Conservation (phyloP, 1,140 invertebrate genomes). For the Hypothenemus hampei region DNA sequence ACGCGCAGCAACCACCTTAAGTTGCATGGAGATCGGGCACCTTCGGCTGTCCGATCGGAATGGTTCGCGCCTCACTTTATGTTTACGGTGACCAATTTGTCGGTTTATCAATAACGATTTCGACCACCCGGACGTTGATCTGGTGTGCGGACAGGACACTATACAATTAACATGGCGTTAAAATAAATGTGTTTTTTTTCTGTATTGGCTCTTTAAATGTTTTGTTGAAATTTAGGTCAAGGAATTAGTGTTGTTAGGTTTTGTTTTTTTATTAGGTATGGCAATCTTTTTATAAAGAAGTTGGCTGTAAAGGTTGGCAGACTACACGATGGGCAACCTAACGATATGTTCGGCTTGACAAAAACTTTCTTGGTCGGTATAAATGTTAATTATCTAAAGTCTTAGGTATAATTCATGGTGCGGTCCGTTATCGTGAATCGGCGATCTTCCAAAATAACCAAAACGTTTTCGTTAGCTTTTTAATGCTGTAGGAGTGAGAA, state of each 20-base stretch:
- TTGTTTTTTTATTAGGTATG: too few relatives aligned
- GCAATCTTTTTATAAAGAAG: too few relatives aligned
- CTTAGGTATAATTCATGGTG: conserved; percentile 29
- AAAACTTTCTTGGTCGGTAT: conserved; percentile 9
- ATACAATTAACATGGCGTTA: too few relatives aligned
- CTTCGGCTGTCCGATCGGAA: conserved; percentile 15
- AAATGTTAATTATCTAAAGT: conserved; percentile 26
- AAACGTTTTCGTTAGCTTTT: conserved; percentile 37
- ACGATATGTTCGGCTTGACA: conserved; percentile 11
- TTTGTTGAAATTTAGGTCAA: too few relatives aligned
- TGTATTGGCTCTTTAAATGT: too few relatives aligned
- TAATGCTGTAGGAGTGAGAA: conserved; percentile 37
- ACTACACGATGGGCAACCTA: too few relatives aligned
- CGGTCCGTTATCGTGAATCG: conserved; percentile 32
- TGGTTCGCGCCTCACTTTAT: conserved; percentile 12
- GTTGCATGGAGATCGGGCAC: conserved; percentile 10
- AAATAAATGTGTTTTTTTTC: too few relatives aligned
- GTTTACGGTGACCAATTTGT: conserved; percentile 28
- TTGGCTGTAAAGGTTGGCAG: too few relatives aligned
- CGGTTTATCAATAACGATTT: conserved; percentile 25
- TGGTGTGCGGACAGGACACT: too few relatives aligned
- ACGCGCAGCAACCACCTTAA: conserved; percentile 28
- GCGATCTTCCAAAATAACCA: conserved; percentile 35
- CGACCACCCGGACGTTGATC: conserved; percentile 19
- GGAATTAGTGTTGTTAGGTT: too few relatives aligned